phyloP scores from a whole-genome alignment of 2,113 vertebrate species.

The Plestiodon gilberti region DNA sequence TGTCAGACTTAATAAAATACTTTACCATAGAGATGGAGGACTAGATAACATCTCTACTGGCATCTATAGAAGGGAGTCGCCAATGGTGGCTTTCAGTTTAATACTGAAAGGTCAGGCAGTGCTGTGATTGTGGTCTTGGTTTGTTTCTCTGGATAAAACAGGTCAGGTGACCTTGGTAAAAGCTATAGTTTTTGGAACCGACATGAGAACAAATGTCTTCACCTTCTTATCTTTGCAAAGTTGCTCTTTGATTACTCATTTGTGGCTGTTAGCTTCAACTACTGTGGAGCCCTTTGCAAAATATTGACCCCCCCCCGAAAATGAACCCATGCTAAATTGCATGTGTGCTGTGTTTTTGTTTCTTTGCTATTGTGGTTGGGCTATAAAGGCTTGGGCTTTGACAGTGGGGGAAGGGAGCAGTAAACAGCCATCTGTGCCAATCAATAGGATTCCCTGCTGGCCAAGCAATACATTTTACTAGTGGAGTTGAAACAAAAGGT shows the following conservation, averaged over 20 bases:
- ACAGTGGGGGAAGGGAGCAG: not conserved
- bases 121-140: not conserved
- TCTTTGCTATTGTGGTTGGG: not conserved
- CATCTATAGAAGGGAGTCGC: not conserved
- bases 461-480: not conserved
- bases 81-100: not conserved
- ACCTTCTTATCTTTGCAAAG: not conserved
- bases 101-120: not conserved
- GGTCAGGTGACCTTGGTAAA: not conserved
- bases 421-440: not conserved
- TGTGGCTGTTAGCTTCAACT: not conserved
- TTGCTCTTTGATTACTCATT: not conserved
- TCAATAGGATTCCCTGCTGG: not conserved
- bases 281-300: not conserved
- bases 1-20: not conserved
- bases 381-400: not conserved
- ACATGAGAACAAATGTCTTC: not conserved
- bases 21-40: not conserved
- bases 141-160: not conserved
- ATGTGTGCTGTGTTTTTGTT: not conserved
- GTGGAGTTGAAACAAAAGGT: conserved; percentile 3
- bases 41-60: not conserved
- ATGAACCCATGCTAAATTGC: not conserved
- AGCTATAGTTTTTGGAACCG: not conserved
- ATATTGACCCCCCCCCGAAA: not conserved